Evolutionary conservation across 2,888 invertebrate species (phyloP).

Genomic region (Brenthis ino): DNA sequence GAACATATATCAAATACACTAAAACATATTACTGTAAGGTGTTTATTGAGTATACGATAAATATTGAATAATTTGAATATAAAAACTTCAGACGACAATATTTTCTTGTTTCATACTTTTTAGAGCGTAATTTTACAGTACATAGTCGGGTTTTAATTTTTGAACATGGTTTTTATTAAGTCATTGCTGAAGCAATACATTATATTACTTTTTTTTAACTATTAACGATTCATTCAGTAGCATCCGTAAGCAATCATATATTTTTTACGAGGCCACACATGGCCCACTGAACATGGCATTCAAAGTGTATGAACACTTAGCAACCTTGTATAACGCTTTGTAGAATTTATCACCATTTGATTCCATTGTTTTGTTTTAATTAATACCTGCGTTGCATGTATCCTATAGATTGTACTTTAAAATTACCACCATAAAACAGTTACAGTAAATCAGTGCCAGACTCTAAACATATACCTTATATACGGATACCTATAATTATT

Average conservation of each 20-base stretch:
- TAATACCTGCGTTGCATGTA: slow-evolving; percentile 34
- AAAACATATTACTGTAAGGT: too few species aligned
- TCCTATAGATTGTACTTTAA: slow-evolving; percentile 19
- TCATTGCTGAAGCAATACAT: not conserved
- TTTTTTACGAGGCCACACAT: slow-evolving; percentile 43
- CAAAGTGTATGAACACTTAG: slow-evolving; percentile 39
- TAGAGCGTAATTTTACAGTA: too few species aligned
- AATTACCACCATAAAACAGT: slow-evolving; percentile 9
- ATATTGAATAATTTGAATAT: too few species aligned
- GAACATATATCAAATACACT: too few species aligned
- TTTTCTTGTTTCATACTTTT: too few species aligned
- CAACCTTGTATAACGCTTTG: slow-evolving; percentile 41
- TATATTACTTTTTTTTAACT: not conserved
- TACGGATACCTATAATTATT: too few species aligned
- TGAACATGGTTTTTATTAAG: too few species aligned
- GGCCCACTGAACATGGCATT: slow-evolving; percentile 50
- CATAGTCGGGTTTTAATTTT: too few species aligned
- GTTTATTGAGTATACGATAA: too few species aligned
- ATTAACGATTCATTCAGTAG: slow-evolving; percentile 9
- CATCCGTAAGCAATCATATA: slow-evolving; percentile 30
- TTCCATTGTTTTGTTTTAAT: slow-evolving; percentile 47
- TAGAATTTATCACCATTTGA: slow-evolving; percentile 42
- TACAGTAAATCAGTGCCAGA: slow-evolving; percentile 17
- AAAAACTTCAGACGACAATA: too few species aligned
- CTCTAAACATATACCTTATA: too few species aligned